A percentile compares a stretch with the other conserved stretches of the same genome.
Evolutionary conservation across 2,888 invertebrate genomes (phyloP).

Genomic region (Tolmerus cingulatus): DNA sequence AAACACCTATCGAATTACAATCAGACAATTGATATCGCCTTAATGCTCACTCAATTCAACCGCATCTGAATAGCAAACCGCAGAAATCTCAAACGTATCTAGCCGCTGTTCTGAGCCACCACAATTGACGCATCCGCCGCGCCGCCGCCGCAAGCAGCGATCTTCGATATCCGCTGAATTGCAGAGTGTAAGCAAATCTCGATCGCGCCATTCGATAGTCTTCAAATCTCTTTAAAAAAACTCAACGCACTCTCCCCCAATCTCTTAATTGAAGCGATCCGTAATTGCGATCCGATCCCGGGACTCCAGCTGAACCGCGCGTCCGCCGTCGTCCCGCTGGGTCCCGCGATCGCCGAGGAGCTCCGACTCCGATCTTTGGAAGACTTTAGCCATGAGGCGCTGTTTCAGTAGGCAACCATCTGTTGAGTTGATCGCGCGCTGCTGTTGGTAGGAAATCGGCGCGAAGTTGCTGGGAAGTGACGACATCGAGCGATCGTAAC

Average conservation of each 20-base stretch:
- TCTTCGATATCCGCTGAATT: neutral
- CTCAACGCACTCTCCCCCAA: neutral
- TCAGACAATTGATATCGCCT: neutral
- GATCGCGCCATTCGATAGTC: neutral
- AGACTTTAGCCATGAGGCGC: conserved; percentile 12
- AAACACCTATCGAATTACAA: neutral
- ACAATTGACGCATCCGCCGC: neutral
- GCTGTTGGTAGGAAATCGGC: neutral
- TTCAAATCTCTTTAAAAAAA: neutral
- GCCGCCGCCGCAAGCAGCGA: neutral
- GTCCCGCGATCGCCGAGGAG: neutral
- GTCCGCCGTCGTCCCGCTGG: neutral
- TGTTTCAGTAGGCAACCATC: conserved; percentile 47
- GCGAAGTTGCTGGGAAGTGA: conserved; percentile 12
- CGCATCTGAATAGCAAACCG: neutral
- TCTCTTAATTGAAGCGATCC: neutral
- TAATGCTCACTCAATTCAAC: neutral
- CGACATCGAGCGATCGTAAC: neutral
- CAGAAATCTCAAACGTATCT: neutral
- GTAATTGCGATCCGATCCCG: neutral
- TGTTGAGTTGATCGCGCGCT: conserved; percentile 44
- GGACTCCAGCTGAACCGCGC: neutral
- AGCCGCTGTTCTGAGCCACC: neutral
- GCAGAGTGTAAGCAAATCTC: neutral
- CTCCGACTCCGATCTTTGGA: neutral